A percentile compares a stretch with the other conserved stretches of the same genome.
These are phyloP conservation scores for Melolontha melolontha DNA, from an alignment of 2,888 invertebrate genomes.

Conservation along the genomic window DNA sequence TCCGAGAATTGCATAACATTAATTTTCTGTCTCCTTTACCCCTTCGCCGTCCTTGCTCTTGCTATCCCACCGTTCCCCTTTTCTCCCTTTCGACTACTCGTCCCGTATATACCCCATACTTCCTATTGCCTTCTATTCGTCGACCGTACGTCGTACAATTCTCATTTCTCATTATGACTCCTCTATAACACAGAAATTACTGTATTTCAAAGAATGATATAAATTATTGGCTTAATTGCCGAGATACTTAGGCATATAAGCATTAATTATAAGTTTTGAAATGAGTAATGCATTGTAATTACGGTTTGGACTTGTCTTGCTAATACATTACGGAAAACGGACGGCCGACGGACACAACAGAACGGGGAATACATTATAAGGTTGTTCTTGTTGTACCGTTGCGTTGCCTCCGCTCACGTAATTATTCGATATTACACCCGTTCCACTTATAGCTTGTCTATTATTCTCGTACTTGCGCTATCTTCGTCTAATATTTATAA, in stretches of 20 bases:
- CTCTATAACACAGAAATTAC: slow-evolving; percentile 58
- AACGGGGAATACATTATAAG: slow-evolving; percentile 4
- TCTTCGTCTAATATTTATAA: too few relatives aligned
- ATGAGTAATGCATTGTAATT: slow-evolving; percentile 57
- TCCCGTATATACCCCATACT: slow-evolving; percentile 48
- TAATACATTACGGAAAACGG: slow-evolving; percentile 47
- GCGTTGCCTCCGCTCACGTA: slow-evolving; percentile 5
- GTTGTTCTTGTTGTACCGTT: slow-evolving; percentile 2
- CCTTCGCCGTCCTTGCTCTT: slow-evolving; percentile 42
- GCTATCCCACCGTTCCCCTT: neutral
- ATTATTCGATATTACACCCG: neutral
- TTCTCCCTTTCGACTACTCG: slow-evolving; percentile 53
- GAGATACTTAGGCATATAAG: slow-evolving; percentile 59
- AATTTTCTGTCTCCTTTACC: slow-evolving; percentile 59
- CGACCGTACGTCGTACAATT: slow-evolving; percentile 59
- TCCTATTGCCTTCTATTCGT: slow-evolving; percentile 9
- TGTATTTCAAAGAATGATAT: slow-evolving; percentile 60
- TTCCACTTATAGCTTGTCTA: too few relatives aligned
- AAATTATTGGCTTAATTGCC: slow-evolving; percentile 63
- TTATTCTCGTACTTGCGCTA: too few relatives aligned
- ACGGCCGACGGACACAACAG: slow-evolving; percentile 1
- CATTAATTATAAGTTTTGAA: slow-evolving; percentile 60
- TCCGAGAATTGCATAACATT: slow-evolving; percentile 69
- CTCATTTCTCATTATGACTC: slow-evolving; percentile 66
- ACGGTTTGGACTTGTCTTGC: slow-evolving; percentile 51